Percentiles rank a stretch among this genome's conserved stretches.
Evolutionary conservation across 2,113 vertebrate species (phyloP).

Genomic region (Entomyzon cyanotis): DNA sequence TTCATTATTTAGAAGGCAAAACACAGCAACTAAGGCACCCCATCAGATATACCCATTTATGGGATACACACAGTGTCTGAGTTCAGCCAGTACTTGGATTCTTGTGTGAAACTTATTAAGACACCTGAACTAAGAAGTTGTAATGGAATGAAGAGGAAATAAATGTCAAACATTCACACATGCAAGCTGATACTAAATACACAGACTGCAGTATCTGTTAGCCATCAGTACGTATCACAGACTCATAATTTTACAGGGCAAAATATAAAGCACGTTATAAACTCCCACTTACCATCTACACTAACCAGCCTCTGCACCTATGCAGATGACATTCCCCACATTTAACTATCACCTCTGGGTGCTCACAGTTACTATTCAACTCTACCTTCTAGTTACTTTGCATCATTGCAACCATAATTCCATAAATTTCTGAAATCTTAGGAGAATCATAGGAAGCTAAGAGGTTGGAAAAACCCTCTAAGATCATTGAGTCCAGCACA

Average conservation of each 20-base stretch:
- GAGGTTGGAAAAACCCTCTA: neutral
- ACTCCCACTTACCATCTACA: neutral
- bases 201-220: neutral
- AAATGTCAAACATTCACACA: neutral
- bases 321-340: fast-evolving
- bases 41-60: neutral
- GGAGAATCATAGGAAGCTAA: neutral
- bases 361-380: neutral
- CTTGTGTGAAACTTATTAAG: neutral
- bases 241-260: neutral
- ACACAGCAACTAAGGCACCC: neutral
- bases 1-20: neutral
- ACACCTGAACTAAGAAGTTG: neutral
- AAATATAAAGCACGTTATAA: neutral
- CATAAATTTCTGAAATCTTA: neutral
- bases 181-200: neutral
- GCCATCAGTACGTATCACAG: fast-evolving
- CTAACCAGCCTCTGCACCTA: neutral
- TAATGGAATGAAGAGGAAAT: neutral
- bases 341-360: fast-evolving
- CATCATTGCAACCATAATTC: fast-evolving
- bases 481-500: neutral
- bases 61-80: fast-evolving
- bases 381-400: too few relatives aligned
- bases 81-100: neutral